Percentiles rank a stretch among this genome's conserved stretches.
phyloP scores from a whole-genome alignment of 2,888 invertebrate species.

The Pteria penguin region DNA sequence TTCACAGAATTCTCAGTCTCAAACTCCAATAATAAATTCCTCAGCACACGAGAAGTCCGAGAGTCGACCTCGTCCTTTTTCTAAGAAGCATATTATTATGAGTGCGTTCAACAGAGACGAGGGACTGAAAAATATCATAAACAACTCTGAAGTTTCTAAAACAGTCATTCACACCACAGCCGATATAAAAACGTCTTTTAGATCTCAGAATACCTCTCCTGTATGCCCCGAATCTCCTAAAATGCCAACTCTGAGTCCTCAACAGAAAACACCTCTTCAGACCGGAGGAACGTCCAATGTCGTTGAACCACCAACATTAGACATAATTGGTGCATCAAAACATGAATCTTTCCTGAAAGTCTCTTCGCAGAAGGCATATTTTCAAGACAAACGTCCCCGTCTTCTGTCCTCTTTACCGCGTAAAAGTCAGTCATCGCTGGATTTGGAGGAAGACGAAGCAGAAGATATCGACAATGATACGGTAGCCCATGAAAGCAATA shows the following conservation, averaged over 20 bases:
- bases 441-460: slow-evolving; percentile 33
- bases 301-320: slow-evolving; percentile 69
- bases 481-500: slow-evolving; percentile 36
- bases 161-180: slow-evolving; percentile 9
- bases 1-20: neutral
- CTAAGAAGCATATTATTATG: slow-evolving; percentile 67
- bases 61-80: slow-evolving; percentile 38
- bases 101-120: slow-evolving; percentile 65
- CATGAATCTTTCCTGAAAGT: neutral
- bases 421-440: slow-evolving; percentile 4
- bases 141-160: slow-evolving; percentile 30
- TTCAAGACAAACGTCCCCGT: slow-evolving; percentile 7
- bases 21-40: too few species aligned
- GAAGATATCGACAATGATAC: slow-evolving; percentile 45
- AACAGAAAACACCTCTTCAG: slow-evolving; percentile 60
- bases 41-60: slow-evolving; percentile 14
- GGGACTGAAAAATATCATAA: slow-evolving; percentile 61
- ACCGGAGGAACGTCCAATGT: slow-evolving; percentile 42
- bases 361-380: neutral
- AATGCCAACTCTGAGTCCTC: slow-evolving; percentile 75
- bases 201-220: slow-evolving; percentile 38
- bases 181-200: slow-evolving; percentile 9
- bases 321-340: slow-evolving; percentile 31
- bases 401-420: slow-evolving; percentile 15
- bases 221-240: slow-evolving; percentile 69